A percentile compares a stretch with the other conserved stretches of the same genome.
These are phyloP conservation scores for Scolanthus callimorphus DNA, from an alignment of 92 coral and sea anemone genomes.

Conservation along the genomic window DNA sequence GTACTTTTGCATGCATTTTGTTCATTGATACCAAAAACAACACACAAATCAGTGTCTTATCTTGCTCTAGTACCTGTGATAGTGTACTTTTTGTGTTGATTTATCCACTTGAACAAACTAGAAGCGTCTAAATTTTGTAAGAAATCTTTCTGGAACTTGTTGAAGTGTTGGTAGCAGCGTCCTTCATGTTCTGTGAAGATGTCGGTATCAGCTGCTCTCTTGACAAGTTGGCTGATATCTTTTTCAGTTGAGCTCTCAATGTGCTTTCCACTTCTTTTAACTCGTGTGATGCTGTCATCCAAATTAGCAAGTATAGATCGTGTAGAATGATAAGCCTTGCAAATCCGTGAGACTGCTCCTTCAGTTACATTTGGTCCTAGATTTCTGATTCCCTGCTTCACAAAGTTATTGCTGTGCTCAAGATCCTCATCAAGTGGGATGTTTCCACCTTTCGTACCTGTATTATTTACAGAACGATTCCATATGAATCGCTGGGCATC, in stretches of 20 bases:
- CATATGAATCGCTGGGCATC: not conserved
- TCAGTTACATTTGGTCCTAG: not conserved
- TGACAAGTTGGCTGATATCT: slow-evolving; percentile 14
- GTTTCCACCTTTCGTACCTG: not conserved
- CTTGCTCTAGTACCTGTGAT: slow-evolving; percentile 10
- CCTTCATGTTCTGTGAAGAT: slow-evolving; percentile 15
- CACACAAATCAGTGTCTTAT: too few species aligned
- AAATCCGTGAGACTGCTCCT: not conserved
- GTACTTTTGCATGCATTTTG: too few species aligned
- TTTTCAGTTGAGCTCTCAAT: slow-evolving; percentile 15
- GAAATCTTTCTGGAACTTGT: slow-evolving; percentile 1
- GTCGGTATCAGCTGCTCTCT: slow-evolving; percentile 21
- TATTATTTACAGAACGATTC: not conserved
- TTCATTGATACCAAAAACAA: too few species aligned
- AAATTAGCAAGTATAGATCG: slow-evolving; percentile 18
- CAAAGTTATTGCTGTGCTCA: not conserved
- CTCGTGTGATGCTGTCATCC: slow-evolving; percentile 6
- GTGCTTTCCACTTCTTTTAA: slow-evolving; percentile 18
- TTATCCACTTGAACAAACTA: slow-evolving; percentile 25
- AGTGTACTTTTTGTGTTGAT: slow-evolving; percentile 21
- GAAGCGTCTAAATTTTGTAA: slow-evolving; percentile 20
- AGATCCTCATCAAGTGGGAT: not conserved
- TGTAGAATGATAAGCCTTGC: slow-evolving; percentile 15
- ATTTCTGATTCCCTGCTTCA: not conserved
- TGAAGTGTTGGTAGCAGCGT: slow-evolving; percentile 19